Evolutionary conservation across 1,140 invertebrate genomes (phyloP).

Genomic region (Cyrtorhinus lividipennis): DNA sequence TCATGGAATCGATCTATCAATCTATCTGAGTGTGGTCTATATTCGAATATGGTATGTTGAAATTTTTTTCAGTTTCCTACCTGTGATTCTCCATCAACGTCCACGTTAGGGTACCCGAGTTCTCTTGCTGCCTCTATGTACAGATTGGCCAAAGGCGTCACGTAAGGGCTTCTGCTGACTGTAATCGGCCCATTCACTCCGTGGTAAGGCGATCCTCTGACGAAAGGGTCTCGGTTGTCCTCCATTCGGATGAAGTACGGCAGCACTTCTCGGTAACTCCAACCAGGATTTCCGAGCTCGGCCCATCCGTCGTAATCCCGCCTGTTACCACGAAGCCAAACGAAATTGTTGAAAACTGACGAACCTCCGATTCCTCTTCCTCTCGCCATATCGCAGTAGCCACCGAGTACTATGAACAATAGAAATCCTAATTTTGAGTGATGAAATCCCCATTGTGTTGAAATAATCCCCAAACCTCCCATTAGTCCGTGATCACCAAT

Average conservation of each 20-base stretch:
- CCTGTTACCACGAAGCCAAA: constrained; percentile 42
- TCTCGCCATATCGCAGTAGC: constrained; percentile 24
- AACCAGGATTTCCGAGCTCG: constrained; percentile 29
- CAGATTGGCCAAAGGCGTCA: constrained; percentile 34
- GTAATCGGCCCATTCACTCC: constrained; percentile 33
- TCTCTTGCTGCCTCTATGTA: constrained; percentile 37
- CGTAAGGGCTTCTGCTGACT: constrained; percentile 35
- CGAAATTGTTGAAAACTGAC: constrained; percentile 45
- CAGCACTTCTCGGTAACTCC: constrained; percentile 38
- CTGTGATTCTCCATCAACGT: constrained; percentile 17
- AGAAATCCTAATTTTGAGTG: too few relatives aligned
- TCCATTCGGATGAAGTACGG: constrained; percentile 33
- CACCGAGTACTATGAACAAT: too few relatives aligned
- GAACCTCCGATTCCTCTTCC: constrained; percentile 46
- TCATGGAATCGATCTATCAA: constrained; percentile 52
- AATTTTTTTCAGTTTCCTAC: constrained; percentile 42
- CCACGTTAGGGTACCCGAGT: constrained; percentile 37
- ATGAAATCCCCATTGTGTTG: too few relatives aligned
- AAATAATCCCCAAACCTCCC: too few relatives aligned
- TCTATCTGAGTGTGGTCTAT: background rate
- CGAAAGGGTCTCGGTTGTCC: constrained; percentile 54
- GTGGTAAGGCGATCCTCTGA: constrained; percentile 54
- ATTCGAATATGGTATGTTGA: background rate
- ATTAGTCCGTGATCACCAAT: too few relatives aligned
- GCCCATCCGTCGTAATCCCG: constrained; percentile 44